Conservation (phyloP, 2,113 vertebrate species). For the Pholis gunnellus region DNA sequence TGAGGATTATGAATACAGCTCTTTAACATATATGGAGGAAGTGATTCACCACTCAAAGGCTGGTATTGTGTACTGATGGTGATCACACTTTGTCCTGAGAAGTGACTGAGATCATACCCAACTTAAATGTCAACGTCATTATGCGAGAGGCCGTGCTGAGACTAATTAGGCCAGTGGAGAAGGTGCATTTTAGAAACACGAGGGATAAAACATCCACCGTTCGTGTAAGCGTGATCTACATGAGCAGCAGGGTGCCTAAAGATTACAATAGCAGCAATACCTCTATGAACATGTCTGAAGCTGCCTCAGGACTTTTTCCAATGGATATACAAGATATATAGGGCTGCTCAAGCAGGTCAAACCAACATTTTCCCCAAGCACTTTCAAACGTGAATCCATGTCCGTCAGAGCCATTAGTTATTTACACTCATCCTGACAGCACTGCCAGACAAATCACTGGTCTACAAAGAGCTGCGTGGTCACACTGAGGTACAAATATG, state of each 20-base stretch:
- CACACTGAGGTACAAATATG: slow-evolving; percentile 37
- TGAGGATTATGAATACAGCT: slow-evolving; percentile 43
- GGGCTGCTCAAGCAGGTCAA: slow-evolving; percentile 32
- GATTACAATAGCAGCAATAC: slow-evolving; percentile 39
- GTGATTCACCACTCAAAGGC: slow-evolving; percentile 51
- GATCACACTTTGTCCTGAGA: slow-evolving; percentile 4
- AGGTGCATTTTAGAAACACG: slow-evolving; percentile 16
- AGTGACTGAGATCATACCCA: slow-evolving; percentile 25
- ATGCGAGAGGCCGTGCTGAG: slow-evolving; percentile 1
- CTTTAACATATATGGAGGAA: slow-evolving; percentile 50
- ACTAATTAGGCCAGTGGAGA: slow-evolving; percentile 29
- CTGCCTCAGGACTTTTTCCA: slow-evolving; percentile 20
- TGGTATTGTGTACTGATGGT: background rate
- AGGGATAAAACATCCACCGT: slow-evolving; percentile 10
- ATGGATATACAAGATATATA: slow-evolving; percentile 1
- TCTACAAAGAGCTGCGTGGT: slow-evolving; percentile 9
- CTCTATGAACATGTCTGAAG: slow-evolving; percentile 9
- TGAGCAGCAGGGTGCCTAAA: slow-evolving; percentile 7
- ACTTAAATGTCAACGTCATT: slow-evolving; percentile 20
- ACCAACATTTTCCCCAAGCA: background rate
- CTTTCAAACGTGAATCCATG: slow-evolving; percentile 22
- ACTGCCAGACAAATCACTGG: slow-evolving; percentile 16
- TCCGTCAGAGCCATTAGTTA: slow-evolving; percentile 23
- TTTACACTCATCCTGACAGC: slow-evolving; percentile 24
- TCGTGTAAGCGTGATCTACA: background rate